Conservation (phyloP, 92 coral and sea anemone species). For the Parazoanthus swiftii region DNA sequence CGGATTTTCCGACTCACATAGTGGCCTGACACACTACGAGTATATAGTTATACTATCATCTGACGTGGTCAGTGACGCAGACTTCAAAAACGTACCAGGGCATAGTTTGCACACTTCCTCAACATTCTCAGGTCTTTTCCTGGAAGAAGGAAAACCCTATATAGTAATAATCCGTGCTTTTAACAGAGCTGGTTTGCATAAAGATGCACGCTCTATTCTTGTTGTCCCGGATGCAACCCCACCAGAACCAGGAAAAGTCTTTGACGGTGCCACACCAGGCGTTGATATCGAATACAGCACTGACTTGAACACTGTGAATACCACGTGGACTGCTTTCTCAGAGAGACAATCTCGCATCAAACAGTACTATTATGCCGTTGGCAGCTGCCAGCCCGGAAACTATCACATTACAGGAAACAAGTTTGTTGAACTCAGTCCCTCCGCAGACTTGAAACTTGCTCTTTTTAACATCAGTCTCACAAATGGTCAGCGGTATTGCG, state of each 20-base stretch:
- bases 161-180: conserved; percentile 72
- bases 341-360: conserved; percentile 68
- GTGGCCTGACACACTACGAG: conserved; percentile 72
- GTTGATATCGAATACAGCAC: conserved; percentile 75
- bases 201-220: conserved; percentile 65
- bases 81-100: conserved; percentile 73
- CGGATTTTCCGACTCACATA: conserved; percentile 81
- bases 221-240: conserved; percentile 79
- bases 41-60: conserved; percentile 66
- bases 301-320: conserved; percentile 57
- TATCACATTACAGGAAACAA: conserved; percentile 82
- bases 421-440: conserved; percentile 56
- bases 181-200: conserved; percentile 71
- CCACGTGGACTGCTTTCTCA: conserved; percentile 79
- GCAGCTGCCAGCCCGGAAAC: conserved; percentile 82
- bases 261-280: conserved; percentile 66
- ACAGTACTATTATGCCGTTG: conserved; percentile 89
- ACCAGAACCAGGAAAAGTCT: conserved; percentile 76
- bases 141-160: conserved; percentile 65
- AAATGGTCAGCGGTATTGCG: conserved; percentile 88
- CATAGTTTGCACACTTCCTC: conserved; percentile 59
- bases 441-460: conserved; percentile 60
- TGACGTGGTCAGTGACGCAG: conserved; percentile 41
- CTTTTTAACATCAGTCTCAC: conserved; percentile 58
- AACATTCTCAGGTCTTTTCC: conserved; percentile 58